These are phyloP conservation scores for Leguminivora glycinivorella DNA, from an alignment of 1,140 invertebrate species.

Conservation along the genomic window DNA sequence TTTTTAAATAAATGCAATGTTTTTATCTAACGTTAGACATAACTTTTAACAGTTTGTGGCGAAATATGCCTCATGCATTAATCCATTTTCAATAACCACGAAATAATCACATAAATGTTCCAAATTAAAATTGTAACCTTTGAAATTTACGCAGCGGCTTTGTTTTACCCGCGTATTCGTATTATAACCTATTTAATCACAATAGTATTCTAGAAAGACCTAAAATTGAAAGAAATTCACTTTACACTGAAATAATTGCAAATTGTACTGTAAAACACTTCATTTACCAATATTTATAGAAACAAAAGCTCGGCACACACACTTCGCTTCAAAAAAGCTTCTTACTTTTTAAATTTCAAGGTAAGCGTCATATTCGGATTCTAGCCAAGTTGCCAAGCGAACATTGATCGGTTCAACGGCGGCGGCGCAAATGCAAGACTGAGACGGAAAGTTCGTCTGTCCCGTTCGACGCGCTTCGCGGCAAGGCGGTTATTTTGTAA, in stretches of 20 bases:
- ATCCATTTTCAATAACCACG: neutral
- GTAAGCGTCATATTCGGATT: conserved; percentile 9
- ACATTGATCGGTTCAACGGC: conserved; percentile 25
- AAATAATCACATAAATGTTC: neutral
- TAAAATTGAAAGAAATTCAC: neutral
- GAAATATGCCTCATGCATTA: too few species aligned
- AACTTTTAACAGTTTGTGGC: neutral
- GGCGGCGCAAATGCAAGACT: conserved; percentile 2
- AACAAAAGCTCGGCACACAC: conserved; percentile 24
- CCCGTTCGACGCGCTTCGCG: neutral
- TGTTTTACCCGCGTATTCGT: neutral
- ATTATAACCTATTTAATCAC: neutral
- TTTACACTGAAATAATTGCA: neutral
- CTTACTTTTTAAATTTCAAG: conserved; percentile 28
- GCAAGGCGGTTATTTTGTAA: conserved; percentile 10
- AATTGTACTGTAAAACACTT: neutral
- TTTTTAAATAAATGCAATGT: neutral
- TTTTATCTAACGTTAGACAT: neutral
- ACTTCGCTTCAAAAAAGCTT: neutral
- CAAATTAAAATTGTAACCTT: conserved; percentile 5
- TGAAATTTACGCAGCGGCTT: conserved; percentile 11
- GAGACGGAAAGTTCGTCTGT: neutral
- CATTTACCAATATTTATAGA: neutral
- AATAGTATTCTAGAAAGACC: neutral
- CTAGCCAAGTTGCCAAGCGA: conserved; percentile 23